phyloP scores from a whole-genome alignment of 2,888 invertebrate genomes.

The Macrophya annulata region DNA sequence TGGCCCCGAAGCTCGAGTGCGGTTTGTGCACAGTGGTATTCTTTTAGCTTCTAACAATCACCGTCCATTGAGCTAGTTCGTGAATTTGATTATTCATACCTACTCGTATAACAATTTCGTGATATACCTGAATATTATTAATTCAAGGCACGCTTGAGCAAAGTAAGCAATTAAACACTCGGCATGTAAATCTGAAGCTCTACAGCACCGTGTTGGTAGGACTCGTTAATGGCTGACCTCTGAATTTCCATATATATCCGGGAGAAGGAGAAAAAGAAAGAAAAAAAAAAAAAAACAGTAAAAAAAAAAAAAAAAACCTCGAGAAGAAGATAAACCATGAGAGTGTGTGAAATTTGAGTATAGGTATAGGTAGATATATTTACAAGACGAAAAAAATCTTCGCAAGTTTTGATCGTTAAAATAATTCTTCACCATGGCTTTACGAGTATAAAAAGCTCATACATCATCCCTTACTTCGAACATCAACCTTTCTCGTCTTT shows the following conservation, averaged over 20 bases:
- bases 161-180: constrained; percentile 47
- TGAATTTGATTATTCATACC: constrained; percentile 49
- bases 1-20: background rate
- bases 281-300: background rate
- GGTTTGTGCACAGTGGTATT: background rate
- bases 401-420: background rate
- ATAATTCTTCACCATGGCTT: background rate
- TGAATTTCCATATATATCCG: constrained; percentile 22
- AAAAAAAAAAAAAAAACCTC: no score
- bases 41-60: background rate
- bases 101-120: constrained; percentile 38
- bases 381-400: background rate
- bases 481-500: background rate
- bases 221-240: constrained; percentile 29
- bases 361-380: background rate
- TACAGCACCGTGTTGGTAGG: background rate
- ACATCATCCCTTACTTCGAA: background rate
- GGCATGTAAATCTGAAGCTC: constrained; percentile 34
- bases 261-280: background rate
- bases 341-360: background rate
- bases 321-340: background rate
- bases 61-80: background rate
- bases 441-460: background rate
- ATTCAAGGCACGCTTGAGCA: constrained; percentile 42
- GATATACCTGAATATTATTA: constrained; percentile 22